phyloP scores from a whole-genome alignment of 2,888 invertebrate genomes.

The Pachliopta kotzebuea region DNA sequence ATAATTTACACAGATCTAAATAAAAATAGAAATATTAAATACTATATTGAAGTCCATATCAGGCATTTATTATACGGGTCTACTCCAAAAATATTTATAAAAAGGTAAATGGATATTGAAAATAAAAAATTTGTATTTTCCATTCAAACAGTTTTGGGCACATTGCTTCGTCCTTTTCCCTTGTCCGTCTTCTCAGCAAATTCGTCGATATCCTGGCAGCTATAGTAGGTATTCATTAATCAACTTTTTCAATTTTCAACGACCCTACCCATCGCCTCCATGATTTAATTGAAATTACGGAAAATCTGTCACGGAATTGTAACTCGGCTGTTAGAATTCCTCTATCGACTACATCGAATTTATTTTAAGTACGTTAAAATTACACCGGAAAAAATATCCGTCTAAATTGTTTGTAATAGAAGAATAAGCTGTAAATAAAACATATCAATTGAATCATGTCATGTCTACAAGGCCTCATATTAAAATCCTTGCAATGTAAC shows the following conservation, averaged over 20 bases:
- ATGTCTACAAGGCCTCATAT: no score
- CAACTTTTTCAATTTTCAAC: slow-evolving; percentile 72
- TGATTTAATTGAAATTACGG: slow-evolving; percentile 31
- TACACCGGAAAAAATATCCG: no score
- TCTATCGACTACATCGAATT: slow-evolving; percentile 1
- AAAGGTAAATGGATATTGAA: not conserved
- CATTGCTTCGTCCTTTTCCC: slow-evolving; percentile 16
- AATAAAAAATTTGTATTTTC: not conserved
- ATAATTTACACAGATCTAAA: no score
- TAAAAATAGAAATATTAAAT: not conserved
- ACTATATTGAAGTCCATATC: no score
- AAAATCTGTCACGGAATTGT: slow-evolving; percentile 11
- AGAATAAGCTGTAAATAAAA: no score
- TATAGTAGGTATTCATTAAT: slow-evolving; percentile 65
- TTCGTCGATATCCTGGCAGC: slow-evolving; percentile 45
- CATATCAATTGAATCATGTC: no score
- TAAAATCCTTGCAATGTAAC: no score
- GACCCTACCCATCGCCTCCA: slow-evolving; percentile 43
- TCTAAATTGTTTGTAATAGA: no score
- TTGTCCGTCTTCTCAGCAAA: slow-evolving; percentile 44
- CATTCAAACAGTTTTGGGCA: slow-evolving; percentile 17
- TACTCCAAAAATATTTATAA: no score
- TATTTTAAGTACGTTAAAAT: no score
- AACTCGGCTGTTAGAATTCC: slow-evolving; percentile 19
- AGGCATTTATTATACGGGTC: not conserved